Evolutionary conservation across 2,797 vertebrate genomes (phyloP).

Genomic region (Rhabdomys pumilio): DNA sequence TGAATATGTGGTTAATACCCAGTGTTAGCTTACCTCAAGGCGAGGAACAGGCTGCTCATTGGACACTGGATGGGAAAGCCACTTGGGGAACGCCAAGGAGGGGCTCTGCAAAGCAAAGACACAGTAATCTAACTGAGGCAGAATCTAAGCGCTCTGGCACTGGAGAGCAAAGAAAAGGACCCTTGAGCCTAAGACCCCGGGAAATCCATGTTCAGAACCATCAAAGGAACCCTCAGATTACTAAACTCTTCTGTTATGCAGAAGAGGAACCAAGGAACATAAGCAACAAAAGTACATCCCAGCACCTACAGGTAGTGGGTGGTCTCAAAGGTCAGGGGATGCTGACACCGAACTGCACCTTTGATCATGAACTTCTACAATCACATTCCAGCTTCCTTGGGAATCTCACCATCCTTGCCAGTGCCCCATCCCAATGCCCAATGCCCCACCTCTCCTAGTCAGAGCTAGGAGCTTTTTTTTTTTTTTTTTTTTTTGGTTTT

Average conservation of each 20-base stretch:
- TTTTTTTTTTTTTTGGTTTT: no score
- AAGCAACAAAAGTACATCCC: neutral
- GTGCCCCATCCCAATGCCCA: neutral
- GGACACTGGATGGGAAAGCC: constrained; percentile 94
- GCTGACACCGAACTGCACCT: neutral
- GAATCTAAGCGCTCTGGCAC: neutral
- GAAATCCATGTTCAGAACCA: constrained; percentile 22
- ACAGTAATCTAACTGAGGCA: constrained; percentile 29
- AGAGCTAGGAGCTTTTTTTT: neutral
- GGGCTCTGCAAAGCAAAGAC: constrained; percentile 91
- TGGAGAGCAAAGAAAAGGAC: neutral
- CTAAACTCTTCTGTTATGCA: neutral
- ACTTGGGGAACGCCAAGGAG: constrained; percentile 93
- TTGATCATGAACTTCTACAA: constrained; percentile 11
- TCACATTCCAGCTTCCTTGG: constrained; percentile 5
- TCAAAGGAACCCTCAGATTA: neutral
- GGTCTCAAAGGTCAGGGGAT: neutral
- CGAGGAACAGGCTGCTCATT: constrained; percentile 90
- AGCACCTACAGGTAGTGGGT: neutral
- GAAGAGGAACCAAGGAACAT: constrained; percentile 31
- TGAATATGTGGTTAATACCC: neutral
- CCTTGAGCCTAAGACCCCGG: neutral
- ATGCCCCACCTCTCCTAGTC: neutral
- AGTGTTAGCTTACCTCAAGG: constrained; percentile 88
- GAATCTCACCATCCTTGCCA: neutral